Evolutionary conservation across 2,888 invertebrate genomes (phyloP).

Genomic region (Elegia similella): DNA sequence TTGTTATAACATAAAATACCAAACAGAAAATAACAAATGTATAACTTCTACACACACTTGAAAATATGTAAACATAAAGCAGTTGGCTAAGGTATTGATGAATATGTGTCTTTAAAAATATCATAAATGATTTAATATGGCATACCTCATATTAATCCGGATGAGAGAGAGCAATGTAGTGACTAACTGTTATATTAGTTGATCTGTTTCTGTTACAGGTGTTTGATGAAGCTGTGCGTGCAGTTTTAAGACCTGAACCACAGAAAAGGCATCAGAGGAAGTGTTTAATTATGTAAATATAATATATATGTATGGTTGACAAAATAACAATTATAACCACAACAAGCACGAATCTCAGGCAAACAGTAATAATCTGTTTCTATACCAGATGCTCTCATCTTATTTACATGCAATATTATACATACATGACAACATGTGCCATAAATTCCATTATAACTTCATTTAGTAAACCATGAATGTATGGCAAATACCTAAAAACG

Average conservation of each 20-base stretch:
- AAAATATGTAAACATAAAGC: too few species aligned
- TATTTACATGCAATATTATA: background rate
- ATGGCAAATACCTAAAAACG: slow-evolving; percentile 16
- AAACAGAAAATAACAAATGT: too few species aligned
- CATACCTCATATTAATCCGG: too few species aligned
- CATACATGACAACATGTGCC: slow-evolving; percentile 38
- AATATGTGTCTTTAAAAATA: too few species aligned
- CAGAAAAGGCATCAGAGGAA: slow-evolving; percentile 96
- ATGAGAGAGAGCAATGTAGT: too few species aligned
- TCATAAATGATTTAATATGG: too few species aligned
- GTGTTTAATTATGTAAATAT: slow-evolving; percentile 89
- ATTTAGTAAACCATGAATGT: slow-evolving; percentile 24
- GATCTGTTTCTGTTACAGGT: slow-evolving; percentile 82
- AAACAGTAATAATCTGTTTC: slow-evolving; percentile 79
- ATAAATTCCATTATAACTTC: slow-evolving; percentile 35
- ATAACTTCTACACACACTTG: too few species aligned
- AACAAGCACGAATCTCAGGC: slow-evolving; percentile 62
- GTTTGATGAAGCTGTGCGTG: slow-evolving; percentile 99
- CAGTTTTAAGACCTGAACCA: slow-evolving; percentile 98
- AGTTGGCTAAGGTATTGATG: too few species aligned
- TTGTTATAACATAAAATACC: too few species aligned
- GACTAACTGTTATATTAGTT: background rate
- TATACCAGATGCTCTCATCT: slow-evolving; percentile 46
- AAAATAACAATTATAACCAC: slow-evolving; percentile 38
- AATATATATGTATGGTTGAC: slow-evolving; percentile 47